A percentile compares a stretch with the other conserved stretches of the same genome.
Conservation (phyloP, 2,888 invertebrate species). For the Gymnosoma rotundatum region DNA sequence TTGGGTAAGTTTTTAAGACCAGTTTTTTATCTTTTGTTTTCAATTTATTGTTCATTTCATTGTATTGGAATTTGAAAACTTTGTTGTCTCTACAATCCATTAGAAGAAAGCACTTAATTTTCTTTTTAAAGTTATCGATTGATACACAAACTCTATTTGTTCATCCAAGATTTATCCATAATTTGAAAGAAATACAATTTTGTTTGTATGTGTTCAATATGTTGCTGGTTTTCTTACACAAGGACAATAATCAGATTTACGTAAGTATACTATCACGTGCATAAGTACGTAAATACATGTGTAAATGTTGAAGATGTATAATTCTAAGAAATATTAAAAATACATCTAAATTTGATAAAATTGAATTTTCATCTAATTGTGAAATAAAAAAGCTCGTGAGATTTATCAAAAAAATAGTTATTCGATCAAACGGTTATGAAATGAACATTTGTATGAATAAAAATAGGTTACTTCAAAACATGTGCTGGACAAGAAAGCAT, state of each 20-base stretch:
- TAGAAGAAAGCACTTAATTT: constrained; percentile 1
- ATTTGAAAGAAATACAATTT: not conserved
- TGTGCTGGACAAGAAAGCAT: not conserved
- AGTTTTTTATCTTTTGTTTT: not conserved
- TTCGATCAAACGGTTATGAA: too few relatives aligned
- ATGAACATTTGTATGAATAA: too few relatives aligned
- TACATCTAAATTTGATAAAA: too few relatives aligned
- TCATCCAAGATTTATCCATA: not conserved
- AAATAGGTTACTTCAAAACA: not conserved
- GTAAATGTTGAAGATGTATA: too few relatives aligned
- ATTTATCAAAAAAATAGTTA: too few relatives aligned
- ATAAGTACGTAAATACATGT: too few relatives aligned
- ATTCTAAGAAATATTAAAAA: too few relatives aligned
- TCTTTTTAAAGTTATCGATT: not conserved
- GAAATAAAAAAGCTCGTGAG: too few relatives aligned
- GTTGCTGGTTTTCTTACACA: too few relatives aligned
- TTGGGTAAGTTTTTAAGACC: constrained; percentile 84
- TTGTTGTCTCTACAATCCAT: not conserved
- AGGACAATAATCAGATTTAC: too few relatives aligned
- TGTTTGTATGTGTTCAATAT: not conserved
- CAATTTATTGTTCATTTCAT: not conserved
- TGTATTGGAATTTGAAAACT: not conserved
- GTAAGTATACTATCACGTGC: too few relatives aligned
- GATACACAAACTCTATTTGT: not conserved
- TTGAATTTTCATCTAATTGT: too few relatives aligned